Base-by-base conservation (phyloP, 1,140 invertebrate genomes). In the Dysdera silvatica region DNA sequence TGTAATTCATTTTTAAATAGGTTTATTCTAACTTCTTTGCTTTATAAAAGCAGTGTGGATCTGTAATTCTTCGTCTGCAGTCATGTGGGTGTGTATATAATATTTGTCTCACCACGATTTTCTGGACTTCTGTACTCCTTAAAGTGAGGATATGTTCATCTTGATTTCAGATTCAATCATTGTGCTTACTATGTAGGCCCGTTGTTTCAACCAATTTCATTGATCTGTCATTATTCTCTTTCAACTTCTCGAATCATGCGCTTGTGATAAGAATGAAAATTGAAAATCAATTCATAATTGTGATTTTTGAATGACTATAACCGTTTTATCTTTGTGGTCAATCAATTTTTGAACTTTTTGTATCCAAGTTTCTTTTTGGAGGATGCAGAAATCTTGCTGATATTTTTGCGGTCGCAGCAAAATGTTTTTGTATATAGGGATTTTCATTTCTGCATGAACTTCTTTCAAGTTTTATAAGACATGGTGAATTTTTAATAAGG, bases 101-200 rank as follows among this genome's bases (percentile, higher is more conserved):
- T 7, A 55, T 26, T 8, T 56, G 32, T 18, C 47, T 56, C 37
- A 54, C 26, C 24, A 33, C n/a, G 7, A 35, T 40, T 41, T 63
- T 35, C 40, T 53, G 55, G 53, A 63, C 40, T 20, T 63, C 24
- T 56, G 61, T 63, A 63, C 52, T 63, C 61, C 61, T 63, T 63
- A 63, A 52, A 63, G 61, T 55, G 61, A 63, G 61, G 52, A 55
- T 53, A 55, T 54, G 43, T 61, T 53, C 49, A 61, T 61, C 59
- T 61, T 61, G 59, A 47, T 61, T 61, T 61, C 37, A 61, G 49
- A 53, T 63, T 32, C 29, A 53, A 48, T 53, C 14, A 45, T 35
- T 55, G 56, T 63, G 61, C 61, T 63, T 63, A 63, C 61, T 40
- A 28, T 63, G 61, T 63, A 63, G 61, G 61, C n/a, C n/a, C 61